phyloP scores from a whole-genome alignment of 2,797 vertebrate genomes.

The Acanthopagrus latus region DNA sequence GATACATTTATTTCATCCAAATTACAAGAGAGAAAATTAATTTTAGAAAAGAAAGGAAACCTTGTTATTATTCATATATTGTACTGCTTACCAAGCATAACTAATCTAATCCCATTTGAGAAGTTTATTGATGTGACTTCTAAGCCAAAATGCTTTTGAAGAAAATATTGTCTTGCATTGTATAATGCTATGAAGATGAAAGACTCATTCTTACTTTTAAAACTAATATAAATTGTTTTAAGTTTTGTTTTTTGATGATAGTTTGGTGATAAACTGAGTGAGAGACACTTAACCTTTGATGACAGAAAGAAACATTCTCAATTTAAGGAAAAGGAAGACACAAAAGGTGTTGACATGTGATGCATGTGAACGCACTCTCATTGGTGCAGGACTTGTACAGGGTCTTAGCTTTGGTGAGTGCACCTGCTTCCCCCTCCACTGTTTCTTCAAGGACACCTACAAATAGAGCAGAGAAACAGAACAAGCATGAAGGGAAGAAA shows the following conservation, averaged over 20 bases:
- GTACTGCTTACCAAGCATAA: not conserved
- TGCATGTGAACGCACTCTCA: slow-evolving; percentile 89
- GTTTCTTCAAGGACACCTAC: slow-evolving; percentile 85
- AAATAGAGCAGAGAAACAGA: slow-evolving; percentile 56
- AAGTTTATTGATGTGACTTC: slow-evolving; percentile 7
- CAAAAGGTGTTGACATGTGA: slow-evolving; percentile 13
- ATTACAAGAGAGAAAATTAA: not conserved
- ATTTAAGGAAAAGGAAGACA: slow-evolving; percentile 12
- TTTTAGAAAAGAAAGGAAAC: not conserved
- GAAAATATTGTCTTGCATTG: slow-evolving; percentile 5
- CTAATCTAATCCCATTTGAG: slow-evolving; percentile 17
- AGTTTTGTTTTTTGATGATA: not conserved
- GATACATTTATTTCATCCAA: slow-evolving; percentile 11
- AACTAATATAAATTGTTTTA: not conserved
- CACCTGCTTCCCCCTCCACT: slow-evolving; percentile 77
- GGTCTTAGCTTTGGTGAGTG: slow-evolving; percentile 93
- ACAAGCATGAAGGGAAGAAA: slow-evolving; percentile 24
- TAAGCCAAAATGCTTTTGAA: slow-evolving; percentile 17
- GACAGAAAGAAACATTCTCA: not conserved
- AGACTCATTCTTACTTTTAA: slow-evolving; percentile 4
- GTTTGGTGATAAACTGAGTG: not conserved
- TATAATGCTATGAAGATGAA: slow-evolving; percentile 7
- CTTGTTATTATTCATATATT: not conserved
- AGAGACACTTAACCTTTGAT: slow-evolving; percentile 18
- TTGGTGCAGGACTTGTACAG: slow-evolving; percentile 95